Evolutionary conservation across 2,797 vertebrate species (phyloP), one percentile per base, ranked within the genome.

Genomic region (Lepus townsendii): DNA sequence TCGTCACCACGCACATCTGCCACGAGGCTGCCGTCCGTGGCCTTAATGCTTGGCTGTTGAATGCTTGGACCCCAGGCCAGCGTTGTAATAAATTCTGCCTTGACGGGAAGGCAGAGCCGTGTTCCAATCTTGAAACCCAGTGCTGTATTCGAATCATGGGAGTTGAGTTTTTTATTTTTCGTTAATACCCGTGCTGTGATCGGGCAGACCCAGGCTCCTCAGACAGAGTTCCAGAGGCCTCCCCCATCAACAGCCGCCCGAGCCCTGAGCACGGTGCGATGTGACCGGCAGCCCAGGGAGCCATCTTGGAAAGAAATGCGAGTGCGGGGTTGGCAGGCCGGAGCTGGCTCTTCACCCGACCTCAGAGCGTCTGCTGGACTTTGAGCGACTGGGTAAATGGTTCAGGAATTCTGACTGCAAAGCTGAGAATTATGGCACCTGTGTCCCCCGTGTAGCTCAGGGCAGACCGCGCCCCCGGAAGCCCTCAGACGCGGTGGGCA

Each of bases 321-420:
- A 52, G n/a, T 8, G 94, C 62, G 54, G 4, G 50, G 14, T 32
- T 72, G 89, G 38, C 30, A 68, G 47, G 65, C 0, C 2, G 71
- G 42, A 52, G 11, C 69, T 96, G 57, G 27, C 66, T 66, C 93
- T 86, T 63, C 85, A 90, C 2, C 12, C 26, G 87, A 68, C 20
- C 73, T 0, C 0, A 83, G 71, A 90, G 83, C 62, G 84, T 22
- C 86, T 87, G 12, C 47, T 95, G 11, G 79, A 88, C 38, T 68
- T 86, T 14, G 0, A 22, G 69, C 19, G 91, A 91, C 91, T 93
- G 95, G 94, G 30, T 91, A 66, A 80, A 79, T 22, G 19, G 38
- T 96, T 97, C 88, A 54, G 91, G 77, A 83, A 14, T 57, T 95
- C 89, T 90, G 13, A 38, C 82, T 88, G 82, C 82, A 14, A 75